Conservation (phyloP, 37 sponge, comb jelly and placozoan species). For the Hormiphora californensis region DNA sequence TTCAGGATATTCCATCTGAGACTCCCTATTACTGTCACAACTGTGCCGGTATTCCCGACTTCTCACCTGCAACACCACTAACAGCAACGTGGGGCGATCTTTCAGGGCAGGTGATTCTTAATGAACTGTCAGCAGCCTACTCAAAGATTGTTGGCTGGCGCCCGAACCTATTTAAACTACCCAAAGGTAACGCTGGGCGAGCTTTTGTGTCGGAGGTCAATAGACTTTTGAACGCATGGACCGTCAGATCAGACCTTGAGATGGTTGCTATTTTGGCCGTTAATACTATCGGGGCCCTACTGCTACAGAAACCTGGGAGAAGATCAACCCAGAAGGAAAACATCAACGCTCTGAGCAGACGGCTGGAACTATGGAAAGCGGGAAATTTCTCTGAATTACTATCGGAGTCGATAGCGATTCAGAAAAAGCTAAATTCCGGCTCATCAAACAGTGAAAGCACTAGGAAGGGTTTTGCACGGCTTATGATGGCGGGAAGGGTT, state of each 20-base stretch:
- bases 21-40: too few species aligned
- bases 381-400: too few species aligned
- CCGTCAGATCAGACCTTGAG: neutral
- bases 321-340: neutral
- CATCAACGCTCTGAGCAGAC: neutral
- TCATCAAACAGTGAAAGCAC: neutral
- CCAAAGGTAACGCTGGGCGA: neutral
- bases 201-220: neutral
- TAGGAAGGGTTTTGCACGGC: neutral
- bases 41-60: too few species aligned
- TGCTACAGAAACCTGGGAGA: conserved; percentile 3
- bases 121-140: too few species aligned
- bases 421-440: neutral
- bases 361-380: neutral
- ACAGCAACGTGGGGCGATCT: too few species aligned
- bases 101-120: too few species aligned
- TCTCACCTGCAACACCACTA: too few species aligned
- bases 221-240: neutral
- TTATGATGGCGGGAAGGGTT: conserved; percentile 17
- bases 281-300: neutral
- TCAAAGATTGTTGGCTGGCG: neutral
- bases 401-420: neutral
- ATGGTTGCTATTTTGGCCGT: neutral
- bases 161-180: neutral
- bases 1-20: too few species aligned